Conservation (phyloP, 2,113 vertebrate genomes). For the Nipponia nippon region DNA sequence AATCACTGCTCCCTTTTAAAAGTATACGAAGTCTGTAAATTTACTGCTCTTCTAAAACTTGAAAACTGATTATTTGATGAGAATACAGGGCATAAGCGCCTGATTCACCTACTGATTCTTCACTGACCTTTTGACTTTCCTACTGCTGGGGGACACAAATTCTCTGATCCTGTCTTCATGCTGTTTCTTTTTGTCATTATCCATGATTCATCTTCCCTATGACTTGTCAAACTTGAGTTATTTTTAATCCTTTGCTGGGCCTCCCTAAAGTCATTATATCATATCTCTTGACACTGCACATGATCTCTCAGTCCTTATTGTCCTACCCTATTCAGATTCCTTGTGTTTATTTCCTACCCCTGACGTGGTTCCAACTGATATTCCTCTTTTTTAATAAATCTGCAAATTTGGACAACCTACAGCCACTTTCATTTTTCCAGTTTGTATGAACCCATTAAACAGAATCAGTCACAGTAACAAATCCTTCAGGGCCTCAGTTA, state of each 20-base stretch:
- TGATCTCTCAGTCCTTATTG: conserved; percentile 27
- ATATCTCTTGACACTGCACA: conserved; percentile 22
- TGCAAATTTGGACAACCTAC: background rate
- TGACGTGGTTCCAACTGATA: background rate
- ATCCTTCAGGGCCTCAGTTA: background rate
- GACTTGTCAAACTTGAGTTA: conserved; percentile 45
- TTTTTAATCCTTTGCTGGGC: conserved; percentile 38
- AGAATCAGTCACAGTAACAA: background rate
- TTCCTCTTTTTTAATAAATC: conserved; percentile 13
- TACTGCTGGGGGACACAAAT: background rate
- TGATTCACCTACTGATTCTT: background rate
- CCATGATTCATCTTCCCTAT: conserved; percentile 24
- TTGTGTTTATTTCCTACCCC: background rate
- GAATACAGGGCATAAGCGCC: fast-evolving
- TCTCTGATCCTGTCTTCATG: background rate
- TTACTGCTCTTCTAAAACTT: background rate
- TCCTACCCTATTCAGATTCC: background rate
- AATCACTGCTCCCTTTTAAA: background rate
- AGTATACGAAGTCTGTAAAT: background rate
- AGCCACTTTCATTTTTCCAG: background rate
- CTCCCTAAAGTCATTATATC: conserved; percentile 25
- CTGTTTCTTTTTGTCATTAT: conserved; percentile 48
- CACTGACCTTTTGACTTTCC: background rate
- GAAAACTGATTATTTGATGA: background rate
- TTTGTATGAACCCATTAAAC: background rate